phyloP scores from a whole-genome alignment of 2,797 vertebrate species.

The Chelidonichthys spinosus region DNA sequence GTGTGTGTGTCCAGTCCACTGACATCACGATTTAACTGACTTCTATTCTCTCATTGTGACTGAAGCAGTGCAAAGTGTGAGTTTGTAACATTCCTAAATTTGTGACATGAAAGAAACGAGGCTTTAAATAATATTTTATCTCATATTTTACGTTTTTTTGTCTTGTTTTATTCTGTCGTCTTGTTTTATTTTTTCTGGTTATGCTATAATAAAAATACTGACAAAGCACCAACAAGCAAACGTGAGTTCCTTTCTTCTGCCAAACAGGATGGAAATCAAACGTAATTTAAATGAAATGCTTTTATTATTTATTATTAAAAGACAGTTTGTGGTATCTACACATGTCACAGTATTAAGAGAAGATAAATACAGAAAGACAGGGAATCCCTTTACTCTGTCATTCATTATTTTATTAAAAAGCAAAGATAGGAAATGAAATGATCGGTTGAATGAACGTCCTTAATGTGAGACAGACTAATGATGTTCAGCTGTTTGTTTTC shows the following conservation, averaged over 20 bases:
- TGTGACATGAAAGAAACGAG: slow-evolving; percentile 24
- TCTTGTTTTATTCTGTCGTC: slow-evolving; percentile 49
- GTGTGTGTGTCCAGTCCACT: slow-evolving; percentile 45
- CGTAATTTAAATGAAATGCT: no score
- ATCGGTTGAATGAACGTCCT: no score
- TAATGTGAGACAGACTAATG: no score
- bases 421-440: no score
- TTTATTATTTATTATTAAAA: no score
- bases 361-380: no score
- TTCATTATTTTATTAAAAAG: no score
- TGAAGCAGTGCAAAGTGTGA: slow-evolving; percentile 62
- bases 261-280: background rate
- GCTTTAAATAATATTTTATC: slow-evolving; percentile 16
- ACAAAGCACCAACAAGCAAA: background rate
- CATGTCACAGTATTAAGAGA: no score
- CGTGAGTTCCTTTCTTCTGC: background rate
- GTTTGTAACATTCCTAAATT: slow-evolving; percentile 44
- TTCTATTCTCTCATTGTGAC: slow-evolving; percentile 51
- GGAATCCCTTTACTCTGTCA: no score
- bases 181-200: slow-evolving; percentile 54
- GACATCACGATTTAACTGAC: slow-evolving; percentile 28
- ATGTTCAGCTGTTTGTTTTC: background rate
- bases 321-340: no score
- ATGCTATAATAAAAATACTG: slow-evolving; percentile 58
- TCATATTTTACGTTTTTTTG: slow-evolving; percentile 38